Conservation (phyloP, 2,113 vertebrate genomes). For the Phaetusa simplex region DNA sequence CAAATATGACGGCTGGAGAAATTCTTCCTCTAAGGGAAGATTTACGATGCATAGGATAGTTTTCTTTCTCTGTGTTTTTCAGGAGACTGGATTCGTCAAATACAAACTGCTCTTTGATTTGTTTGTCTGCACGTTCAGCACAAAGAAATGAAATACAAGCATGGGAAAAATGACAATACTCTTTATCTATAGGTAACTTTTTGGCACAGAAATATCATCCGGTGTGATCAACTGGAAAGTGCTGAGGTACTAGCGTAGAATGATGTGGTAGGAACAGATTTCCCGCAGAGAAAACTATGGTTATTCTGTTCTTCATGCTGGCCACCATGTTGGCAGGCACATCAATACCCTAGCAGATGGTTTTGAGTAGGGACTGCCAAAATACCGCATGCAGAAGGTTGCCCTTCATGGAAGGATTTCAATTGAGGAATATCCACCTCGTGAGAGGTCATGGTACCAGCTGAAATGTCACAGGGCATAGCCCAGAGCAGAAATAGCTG, state of each 20-base stretch:
- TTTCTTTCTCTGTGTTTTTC: conserved; percentile 3
- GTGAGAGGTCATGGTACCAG: neutral
- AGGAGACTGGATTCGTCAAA: neutral
- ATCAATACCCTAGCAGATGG: neutral
- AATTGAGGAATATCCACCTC: neutral
- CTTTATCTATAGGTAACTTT: neutral
- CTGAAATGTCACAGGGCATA: neutral
- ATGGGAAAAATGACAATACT: neutral
- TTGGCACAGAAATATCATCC: conserved; percentile 6
- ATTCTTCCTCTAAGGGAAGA: neutral
- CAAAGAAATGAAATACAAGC: neutral
- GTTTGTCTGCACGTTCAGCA: neutral
- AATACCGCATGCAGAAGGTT: neutral
- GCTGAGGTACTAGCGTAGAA: neutral
- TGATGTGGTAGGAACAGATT: neutral
- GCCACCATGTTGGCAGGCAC: neutral
- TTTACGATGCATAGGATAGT: neutral
- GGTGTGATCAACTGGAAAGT: neutral
- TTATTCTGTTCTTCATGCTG: neutral
- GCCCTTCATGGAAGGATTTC: neutral
- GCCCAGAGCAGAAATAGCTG: neutral
- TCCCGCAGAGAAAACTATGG: neutral
- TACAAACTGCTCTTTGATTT: conserved; percentile 6
- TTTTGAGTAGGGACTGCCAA: neutral
- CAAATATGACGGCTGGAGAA: neutral